Conservation (phyloP, 2,888 invertebrate species). For the Orthosia gracilis region DNA sequence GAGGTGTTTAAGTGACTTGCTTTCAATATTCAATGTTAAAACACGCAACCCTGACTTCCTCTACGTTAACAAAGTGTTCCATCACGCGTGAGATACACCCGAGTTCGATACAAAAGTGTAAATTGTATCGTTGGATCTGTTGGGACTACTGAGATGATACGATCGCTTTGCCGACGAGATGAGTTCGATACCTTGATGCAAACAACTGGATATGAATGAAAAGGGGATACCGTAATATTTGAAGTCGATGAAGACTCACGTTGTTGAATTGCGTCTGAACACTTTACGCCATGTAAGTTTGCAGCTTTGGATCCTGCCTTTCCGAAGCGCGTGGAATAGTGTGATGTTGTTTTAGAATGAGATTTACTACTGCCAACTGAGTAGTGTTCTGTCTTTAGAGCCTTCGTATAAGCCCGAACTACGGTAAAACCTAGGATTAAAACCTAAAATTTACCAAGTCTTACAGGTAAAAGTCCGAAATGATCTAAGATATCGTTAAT, state of each 20-base stretch:
- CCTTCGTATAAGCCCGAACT: too few relatives aligned
- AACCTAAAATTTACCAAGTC: too few relatives aligned
- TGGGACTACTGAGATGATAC: constrained; percentile 53
- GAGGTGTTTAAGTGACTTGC: neutral
- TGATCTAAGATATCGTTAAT: too few relatives aligned
- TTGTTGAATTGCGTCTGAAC: too few relatives aligned
- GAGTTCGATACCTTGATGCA: constrained; percentile 37
- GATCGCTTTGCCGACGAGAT: constrained; percentile 58
- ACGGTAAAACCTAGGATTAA: too few relatives aligned
- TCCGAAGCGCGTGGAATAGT: too few relatives aligned
- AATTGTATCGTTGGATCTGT: constrained; percentile 60
- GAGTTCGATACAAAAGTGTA: constrained; percentile 42
- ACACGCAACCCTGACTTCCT: constrained; percentile 1
- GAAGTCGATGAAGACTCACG: neutral
- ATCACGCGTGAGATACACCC: constrained; percentile 44
- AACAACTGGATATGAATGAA: constrained; percentile 42
- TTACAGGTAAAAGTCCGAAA: too few relatives aligned
- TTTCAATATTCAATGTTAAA: neutral
- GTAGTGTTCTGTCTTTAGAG: too few relatives aligned
- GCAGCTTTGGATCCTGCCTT: too few relatives aligned
- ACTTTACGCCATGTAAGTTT: too few relatives aligned
- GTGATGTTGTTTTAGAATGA: too few relatives aligned
- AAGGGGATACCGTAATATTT: neutral
- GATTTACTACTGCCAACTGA: too few relatives aligned
- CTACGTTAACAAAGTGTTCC: constrained; percentile 17